A percentile compares a stretch with the other conserved stretches of the same genome.
phyloP scores from a whole-genome alignment of 1,140 invertebrate species.

The Drosophila albomicans region DNA sequence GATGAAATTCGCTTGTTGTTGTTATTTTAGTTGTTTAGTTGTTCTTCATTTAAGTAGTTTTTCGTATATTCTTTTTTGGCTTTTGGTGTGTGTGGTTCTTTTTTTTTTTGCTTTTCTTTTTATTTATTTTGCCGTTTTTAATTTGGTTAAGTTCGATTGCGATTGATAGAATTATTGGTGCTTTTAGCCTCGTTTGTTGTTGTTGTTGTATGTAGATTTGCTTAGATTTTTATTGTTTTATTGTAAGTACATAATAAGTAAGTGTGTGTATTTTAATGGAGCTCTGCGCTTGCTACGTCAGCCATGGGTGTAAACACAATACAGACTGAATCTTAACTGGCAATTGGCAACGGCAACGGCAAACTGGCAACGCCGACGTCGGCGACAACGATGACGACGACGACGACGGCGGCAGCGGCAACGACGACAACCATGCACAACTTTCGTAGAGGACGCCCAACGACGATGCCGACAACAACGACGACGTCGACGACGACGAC shows the following conservation, averaged over 20 bases:
- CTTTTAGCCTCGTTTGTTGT: constrained; percentile 13
- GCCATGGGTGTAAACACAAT: constrained; percentile 85
- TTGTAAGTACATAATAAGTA: constrained; percentile 50
- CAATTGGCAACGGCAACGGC: constrained; percentile 50
- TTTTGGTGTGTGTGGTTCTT: constrained; percentile 11
- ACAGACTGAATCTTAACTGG: constrained; percentile 81
- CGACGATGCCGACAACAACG: constrained; percentile 9
- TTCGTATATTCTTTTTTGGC: constrained; percentile 23
- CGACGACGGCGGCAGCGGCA: constrained; percentile 9
- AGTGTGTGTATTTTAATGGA: constrained; percentile 46
- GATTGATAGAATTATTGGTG: constrained; percentile 11
- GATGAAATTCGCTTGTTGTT: constrained; percentile 21
- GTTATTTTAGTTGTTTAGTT: background rate
- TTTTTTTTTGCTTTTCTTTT: background rate
- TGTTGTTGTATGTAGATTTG: constrained; percentile 8
- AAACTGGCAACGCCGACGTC: constrained; percentile 27
- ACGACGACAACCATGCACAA: constrained; percentile 24
- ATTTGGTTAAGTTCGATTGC: constrained; percentile 7
- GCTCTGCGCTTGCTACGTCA: constrained; percentile 78
- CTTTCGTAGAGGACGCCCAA: constrained; percentile 39
- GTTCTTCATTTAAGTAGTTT: constrained; percentile 28
- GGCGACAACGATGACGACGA: constrained; percentile 16
- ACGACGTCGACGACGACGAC: constrained; percentile 10
- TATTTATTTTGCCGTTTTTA: constrained; percentile 3
- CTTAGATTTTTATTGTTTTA: constrained; percentile 54